Evolutionary conservation across 2,888 invertebrate species (phyloP), one percentile per base, ranked within the genome.

Genomic region (Drosophila lacicola): DNA sequence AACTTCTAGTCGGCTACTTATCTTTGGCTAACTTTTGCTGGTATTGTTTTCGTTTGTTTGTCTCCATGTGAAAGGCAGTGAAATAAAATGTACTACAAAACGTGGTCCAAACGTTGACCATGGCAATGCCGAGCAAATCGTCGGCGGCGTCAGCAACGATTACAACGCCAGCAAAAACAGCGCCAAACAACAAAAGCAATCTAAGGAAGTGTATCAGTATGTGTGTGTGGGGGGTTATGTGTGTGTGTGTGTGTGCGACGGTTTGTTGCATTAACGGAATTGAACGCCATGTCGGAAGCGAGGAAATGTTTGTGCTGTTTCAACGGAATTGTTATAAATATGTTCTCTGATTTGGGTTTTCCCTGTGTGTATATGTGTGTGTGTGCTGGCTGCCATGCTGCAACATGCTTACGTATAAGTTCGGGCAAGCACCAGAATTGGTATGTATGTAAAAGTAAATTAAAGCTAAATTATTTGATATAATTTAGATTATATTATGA

Each of bases 201-300:
- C 41, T 60, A 50, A 55, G 50, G n/a, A 45, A 50, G 14, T 49
- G 44, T 61, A 17, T 62, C 34, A 21, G 65, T 41, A 21, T 62
- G 21, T 21, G 44, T 42, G 39, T 37, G 34, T 42, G 34, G 29
- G 29, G 2, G 8, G 29, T 8, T 2, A 8, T 39, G n/a, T 37
- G 39, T 33, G 17, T 60, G 37, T 57, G 50, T 58, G 44, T 49
- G 55, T 49, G 29, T 29, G 50, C 45, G 42, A 51, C 63, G 74
- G 55, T 61, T 75, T 82, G 78, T 74, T 89, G 86, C 88, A 88
- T 88, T 85, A 85, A 88, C 89, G 89, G 88, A 85, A 85, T 85
- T 89, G 85, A 86, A 85, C 78, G 80, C 70, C 76, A 82, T 85
- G 88, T 88, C 85, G 85, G 88, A 85, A 78, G 88, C 72, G 72